phyloP scores from a whole-genome alignment of 2,113 vertebrate species.

The Pterophyllum scalare region DNA sequence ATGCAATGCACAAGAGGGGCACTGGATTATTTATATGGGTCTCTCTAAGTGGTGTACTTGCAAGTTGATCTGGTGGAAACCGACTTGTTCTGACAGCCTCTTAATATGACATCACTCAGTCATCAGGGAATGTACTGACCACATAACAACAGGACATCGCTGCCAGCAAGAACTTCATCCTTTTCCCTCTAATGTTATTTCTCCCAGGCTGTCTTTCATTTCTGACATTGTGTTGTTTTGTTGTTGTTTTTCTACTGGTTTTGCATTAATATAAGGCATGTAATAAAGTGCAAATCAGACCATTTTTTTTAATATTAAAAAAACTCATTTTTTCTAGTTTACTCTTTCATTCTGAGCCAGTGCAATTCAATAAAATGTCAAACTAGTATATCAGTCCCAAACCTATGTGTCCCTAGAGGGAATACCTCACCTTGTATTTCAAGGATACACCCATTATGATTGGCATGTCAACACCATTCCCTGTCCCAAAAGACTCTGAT shows the following conservation, averaged over 20 bases:
- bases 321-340: background rate
- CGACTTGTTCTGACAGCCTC: slow-evolving; percentile 61
- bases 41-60: slow-evolving; percentile 49
- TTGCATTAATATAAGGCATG: background rate
- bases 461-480: slow-evolving; percentile 39
- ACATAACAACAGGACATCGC: slow-evolving; percentile 36
- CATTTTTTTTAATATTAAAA: background rate
- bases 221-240: background rate
- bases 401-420: slow-evolving; percentile 22
- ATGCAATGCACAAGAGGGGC: slow-evolving; percentile 14
- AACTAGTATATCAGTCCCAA: slow-evolving; percentile 24
- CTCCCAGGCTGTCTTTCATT: background rate
- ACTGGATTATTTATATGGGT: slow-evolving; percentile 50
- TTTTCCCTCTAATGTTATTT: slow-evolving; percentile 10
- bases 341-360: background rate
- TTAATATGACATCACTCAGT: slow-evolving; percentile 64
- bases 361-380: slow-evolving; percentile 12
- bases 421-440: slow-evolving; percentile 44
- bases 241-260: background rate
- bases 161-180: slow-evolving; percentile 30
- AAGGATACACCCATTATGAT: slow-evolving; percentile 24
- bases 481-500: slow-evolving; percentile 34
- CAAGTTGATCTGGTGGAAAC: slow-evolving; percentile 60
- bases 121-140: slow-evolving; percentile 46
- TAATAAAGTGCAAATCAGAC: background rate